These are phyloP conservation scores for Zaprionus camerounensis DNA, from an alignment of 1,140 invertebrate species.

Conservation along the genomic window DNA sequence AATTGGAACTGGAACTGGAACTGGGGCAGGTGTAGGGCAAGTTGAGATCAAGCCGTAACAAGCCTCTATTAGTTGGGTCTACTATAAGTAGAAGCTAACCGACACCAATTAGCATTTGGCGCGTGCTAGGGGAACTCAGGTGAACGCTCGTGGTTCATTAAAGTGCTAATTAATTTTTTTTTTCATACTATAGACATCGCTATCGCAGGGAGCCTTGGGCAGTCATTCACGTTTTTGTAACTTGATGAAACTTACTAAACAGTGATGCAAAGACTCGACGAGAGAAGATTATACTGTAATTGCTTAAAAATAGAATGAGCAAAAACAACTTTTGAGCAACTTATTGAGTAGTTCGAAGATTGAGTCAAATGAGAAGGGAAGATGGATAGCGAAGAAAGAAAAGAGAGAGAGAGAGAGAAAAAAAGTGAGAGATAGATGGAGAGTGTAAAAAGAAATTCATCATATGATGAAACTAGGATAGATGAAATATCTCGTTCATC, in stretches of 20 bases:
- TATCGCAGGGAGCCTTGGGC: not conserved
- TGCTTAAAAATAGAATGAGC: not conserved
- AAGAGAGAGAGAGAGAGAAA: not conserved
- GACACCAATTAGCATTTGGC: slow-evolving; percentile 63
- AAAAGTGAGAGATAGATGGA: not conserved
- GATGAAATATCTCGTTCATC: not conserved
- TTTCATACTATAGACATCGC: no score
- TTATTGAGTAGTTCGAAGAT: no score
- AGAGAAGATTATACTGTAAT: not conserved
- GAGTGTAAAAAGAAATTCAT: not conserved
- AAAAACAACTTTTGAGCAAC: not conserved
- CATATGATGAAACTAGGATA: not conserved
- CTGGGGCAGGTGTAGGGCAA: slow-evolving; percentile 63
- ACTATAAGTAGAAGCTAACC: slow-evolving; percentile 22
- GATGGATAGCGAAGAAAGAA: not conserved
- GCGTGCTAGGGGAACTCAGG: slow-evolving; percentile 57
- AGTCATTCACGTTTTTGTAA: slow-evolving; percentile 56
- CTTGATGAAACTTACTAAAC: slow-evolving; percentile 24
- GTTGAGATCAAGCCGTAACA: slow-evolving; percentile 52
- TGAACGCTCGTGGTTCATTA: slow-evolving; percentile 72
- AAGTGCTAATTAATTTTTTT: slow-evolving; percentile 64
- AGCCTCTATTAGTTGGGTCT: slow-evolving; percentile 47
- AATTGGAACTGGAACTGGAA: slow-evolving; percentile 4
- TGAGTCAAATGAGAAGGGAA: not conserved
- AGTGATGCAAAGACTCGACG: not conserved